Percentiles rank a stretch among this genome's conserved stretches.
Evolutionary conservation across 1,140 invertebrate genomes (phyloP).

Genomic region (Apolygus lucorum): DNA sequence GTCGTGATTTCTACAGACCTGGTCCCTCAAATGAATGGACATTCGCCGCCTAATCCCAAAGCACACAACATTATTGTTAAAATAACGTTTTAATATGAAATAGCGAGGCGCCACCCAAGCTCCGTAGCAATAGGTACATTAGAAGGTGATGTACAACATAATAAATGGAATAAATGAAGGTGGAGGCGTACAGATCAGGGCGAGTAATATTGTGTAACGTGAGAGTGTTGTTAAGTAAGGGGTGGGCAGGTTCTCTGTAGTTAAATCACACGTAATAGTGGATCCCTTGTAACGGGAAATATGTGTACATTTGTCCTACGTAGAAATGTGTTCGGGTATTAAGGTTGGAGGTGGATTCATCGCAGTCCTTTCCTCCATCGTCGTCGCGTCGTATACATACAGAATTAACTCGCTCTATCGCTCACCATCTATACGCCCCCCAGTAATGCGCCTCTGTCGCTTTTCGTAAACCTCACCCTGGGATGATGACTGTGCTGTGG

Average conservation of each 20-base stretch:
- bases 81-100: slow-evolving; percentile 3
- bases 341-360: slow-evolving; percentile 4
- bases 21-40: too few species aligned
- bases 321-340: slow-evolving; percentile 18
- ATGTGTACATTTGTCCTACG: slow-evolving; percentile 17
- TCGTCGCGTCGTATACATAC: slow-evolving; percentile 14
- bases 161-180: slow-evolving; percentile 15
- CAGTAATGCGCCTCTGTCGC: too few species aligned
- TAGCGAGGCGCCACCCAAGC: not conserved
- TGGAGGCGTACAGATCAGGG: slow-evolving; percentile 4
- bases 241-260: slow-evolving; percentile 1
- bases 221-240: slow-evolving; percentile 13
- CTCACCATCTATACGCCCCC: slow-evolving; percentile 8
- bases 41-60: too few species aligned
- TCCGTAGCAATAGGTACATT: slow-evolving; percentile 1
- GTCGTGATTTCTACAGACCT: too few species aligned
- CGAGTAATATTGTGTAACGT: slow-evolving; percentile 15
- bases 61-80: not conserved
- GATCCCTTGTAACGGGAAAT: slow-evolving; percentile 16
- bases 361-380: slow-evolving; percentile 3
- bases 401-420: slow-evolving; percentile 12
- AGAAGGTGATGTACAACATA: slow-evolving; percentile 10
- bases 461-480: too few species aligned
- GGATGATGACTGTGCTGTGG: too few species aligned
- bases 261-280: slow-evolving; percentile 21